Base-by-base conservation (phyloP, 2,888 invertebrate genomes). In the Scelioninae gen. 1 region DNA sequence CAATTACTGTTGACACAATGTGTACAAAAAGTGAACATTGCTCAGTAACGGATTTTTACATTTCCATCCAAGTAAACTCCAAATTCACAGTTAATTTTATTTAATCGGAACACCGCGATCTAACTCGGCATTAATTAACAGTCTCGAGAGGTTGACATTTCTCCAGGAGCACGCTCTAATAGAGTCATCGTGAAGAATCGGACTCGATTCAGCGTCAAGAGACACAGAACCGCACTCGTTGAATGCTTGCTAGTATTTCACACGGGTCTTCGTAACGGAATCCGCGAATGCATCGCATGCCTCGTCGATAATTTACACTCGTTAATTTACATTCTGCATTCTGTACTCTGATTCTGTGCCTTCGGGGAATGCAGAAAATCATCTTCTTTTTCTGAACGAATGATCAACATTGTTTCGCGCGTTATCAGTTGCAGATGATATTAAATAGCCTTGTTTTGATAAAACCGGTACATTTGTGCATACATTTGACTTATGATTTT, bases 151-250 rank as follows among this genome's bases (percentile, higher is more conserved):
- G 66, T 53, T 78, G 78, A 71, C 71, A 71, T 78, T 71, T 71
- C 51, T 53, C 49, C 55, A 43, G 38, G 31, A 56, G 51, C 13
- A 16, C 40, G 49, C 15, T 56, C 49, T 81, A 81, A 81, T 82
- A 75, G 78, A 83, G 75, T 72, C 76, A 62, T 83, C 56, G 75
- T 55, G 13, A 62, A 63, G 65, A 77, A 71, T 71, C 71, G 45
- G 75, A 62, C 74, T 75, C 68, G 75, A 69, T 78, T 68, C 62
- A 65, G 47, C 60, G 49, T 66, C 51, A 65, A 65, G 49, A 65
- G 80, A 23, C 23, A 62, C 80, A 60, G 71, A 72, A 51, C 34
- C 34, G 45, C 72, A 72, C n/a, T n/a, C n/a, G n/a, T n/a, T n/a
- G n/a, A n/a, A n/a, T n/a, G n/a, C n/a, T n/a, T n/a, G n/a, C n/a